Percentiles rank a stretch among this genome's conserved stretches.
These are phyloP conservation scores for Poecilia latipinna DNA, from an alignment of 2,113 vertebrate species.

Conservation along the genomic window DNA sequence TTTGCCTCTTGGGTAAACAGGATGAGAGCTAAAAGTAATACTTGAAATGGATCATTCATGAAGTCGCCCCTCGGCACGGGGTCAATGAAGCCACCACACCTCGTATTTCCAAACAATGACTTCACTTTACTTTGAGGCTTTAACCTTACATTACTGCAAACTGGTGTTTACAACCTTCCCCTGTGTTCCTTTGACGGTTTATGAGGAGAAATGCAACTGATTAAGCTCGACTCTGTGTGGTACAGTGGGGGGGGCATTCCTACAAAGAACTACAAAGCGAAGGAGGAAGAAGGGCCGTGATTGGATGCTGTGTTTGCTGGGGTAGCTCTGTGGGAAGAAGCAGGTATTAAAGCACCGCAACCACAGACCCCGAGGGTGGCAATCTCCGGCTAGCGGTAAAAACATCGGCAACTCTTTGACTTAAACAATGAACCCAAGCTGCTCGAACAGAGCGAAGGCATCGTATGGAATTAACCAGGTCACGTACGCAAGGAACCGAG, in stretches of 20 bases:
- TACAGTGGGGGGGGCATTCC: slow-evolving; percentile 60
- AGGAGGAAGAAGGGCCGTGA: slow-evolving; percentile 29
- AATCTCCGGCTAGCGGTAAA: slow-evolving; percentile 54
- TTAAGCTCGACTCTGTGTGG: slow-evolving; percentile 33
- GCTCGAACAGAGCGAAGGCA: slow-evolving; percentile 21
- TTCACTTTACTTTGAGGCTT: slow-evolving; percentile 9
- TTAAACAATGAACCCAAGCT: slow-evolving; percentile 49
- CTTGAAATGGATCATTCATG: background rate
- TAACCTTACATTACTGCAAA: slow-evolving; percentile 7
- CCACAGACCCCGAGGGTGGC: slow-evolving; percentile 59
- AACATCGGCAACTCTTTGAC: slow-evolving; percentile 56
- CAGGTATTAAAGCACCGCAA: slow-evolving; percentile 47
- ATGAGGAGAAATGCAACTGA: slow-evolving; percentile 58
- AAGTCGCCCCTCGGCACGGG: background rate
- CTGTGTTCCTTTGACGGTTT: slow-evolving; percentile 64
- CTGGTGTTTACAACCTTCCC: slow-evolving; percentile 59
- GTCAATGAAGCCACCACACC: slow-evolving; percentile 13
- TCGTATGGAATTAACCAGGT: slow-evolving; percentile 17
- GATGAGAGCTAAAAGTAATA: slow-evolving; percentile 1
- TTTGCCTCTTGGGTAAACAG: slow-evolving; percentile 15
- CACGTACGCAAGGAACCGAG: background rate
- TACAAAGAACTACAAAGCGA: background rate
- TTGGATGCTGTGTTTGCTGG: slow-evolving; percentile 46
- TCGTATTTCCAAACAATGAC: slow-evolving; percentile 26
- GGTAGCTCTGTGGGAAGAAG: slow-evolving; percentile 43